Evolutionary conservation across 2,113 vertebrate species (phyloP).

Genomic region (Gnathonemus echidnorhynchus): DNA sequence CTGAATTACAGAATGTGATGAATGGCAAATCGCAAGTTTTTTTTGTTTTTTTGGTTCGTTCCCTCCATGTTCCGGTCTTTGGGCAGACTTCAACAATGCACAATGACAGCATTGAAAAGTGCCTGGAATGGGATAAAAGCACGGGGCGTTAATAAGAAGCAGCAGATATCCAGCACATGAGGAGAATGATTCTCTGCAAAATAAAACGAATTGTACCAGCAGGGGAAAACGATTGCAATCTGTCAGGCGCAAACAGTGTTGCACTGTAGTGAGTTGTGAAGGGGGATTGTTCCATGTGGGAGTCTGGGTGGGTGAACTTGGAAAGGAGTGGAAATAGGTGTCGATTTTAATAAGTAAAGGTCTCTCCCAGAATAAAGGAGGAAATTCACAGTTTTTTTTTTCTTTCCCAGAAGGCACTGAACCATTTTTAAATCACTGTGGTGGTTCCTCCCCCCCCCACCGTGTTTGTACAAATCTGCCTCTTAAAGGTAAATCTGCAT

Average conservation of each 20-base stretch:
- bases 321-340: constrained; percentile 71
- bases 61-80: constrained; percentile 45
- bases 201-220: constrained; percentile 80
- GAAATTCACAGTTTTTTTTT: constrained; percentile 52
- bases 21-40: not conserved
- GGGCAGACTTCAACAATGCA: constrained; percentile 64
- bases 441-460: constrained; percentile 7
- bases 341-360: constrained; percentile 63
- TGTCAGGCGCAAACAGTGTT: constrained; percentile 67
- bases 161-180: constrained; percentile 75
- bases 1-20: constrained; percentile 29
- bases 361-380: constrained; percentile 68
- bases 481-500: not conserved
- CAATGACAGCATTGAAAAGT: constrained; percentile 71
- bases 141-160: constrained; percentile 74
- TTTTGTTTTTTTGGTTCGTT: constrained; percentile 2
- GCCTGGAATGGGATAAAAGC: constrained; percentile 81
- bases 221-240: constrained; percentile 75
- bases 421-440: constrained; percentile 26
- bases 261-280: constrained; percentile 69
- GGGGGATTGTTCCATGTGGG: constrained; percentile 63
- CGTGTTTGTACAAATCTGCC: not conserved
- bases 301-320: constrained; percentile 63
- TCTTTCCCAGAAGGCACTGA: constrained; percentile 33
- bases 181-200: constrained; percentile 74